phyloP scores from a whole-genome alignment of 2,113 vertebrate genomes.

The Catagonus wagneri region DNA sequence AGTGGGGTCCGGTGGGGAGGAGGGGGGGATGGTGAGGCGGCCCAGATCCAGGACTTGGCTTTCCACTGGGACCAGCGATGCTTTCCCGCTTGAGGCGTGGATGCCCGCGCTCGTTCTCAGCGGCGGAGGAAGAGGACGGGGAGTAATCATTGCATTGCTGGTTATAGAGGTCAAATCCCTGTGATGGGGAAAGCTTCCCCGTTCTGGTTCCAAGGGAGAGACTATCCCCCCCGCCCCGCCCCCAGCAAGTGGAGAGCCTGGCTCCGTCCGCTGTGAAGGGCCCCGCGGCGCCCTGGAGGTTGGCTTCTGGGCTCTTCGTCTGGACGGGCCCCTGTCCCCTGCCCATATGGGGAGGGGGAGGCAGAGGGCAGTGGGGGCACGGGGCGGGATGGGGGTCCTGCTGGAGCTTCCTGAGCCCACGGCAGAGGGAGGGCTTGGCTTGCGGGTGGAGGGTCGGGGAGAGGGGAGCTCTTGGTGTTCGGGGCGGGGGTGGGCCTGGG shows the following conservation, averaged over 20 bases:
- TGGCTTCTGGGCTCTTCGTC: background rate
- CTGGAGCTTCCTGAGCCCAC: accelerated
- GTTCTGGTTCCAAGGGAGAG: background rate
- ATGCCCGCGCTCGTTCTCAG: background rate
- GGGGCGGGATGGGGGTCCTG: no score
- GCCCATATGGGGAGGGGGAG: background rate
- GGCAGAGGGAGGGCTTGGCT: background rate
- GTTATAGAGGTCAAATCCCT: background rate
- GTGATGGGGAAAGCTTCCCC: background rate
- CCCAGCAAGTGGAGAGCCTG: background rate
- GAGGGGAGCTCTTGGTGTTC: no score
- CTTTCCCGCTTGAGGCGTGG: accelerated
- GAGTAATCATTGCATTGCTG: background rate
- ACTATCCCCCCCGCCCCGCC: background rate
- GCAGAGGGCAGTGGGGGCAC: background rate
- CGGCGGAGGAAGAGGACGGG: accelerated
- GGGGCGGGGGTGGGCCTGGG: background rate
- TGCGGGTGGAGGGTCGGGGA: background rate
- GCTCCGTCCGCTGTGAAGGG: accelerated
- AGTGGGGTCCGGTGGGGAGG: background rate
- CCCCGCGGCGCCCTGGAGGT: background rate
- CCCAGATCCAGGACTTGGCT: background rate
- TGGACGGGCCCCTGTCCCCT: background rate
- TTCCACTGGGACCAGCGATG: background rate
- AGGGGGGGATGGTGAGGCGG: background rate